Percentiles rank a stretch among this genome's conserved stretches.
Evolutionary conservation across 1,140 invertebrate species (phyloP).

Genomic region (Drosophila neocordata): DNA sequence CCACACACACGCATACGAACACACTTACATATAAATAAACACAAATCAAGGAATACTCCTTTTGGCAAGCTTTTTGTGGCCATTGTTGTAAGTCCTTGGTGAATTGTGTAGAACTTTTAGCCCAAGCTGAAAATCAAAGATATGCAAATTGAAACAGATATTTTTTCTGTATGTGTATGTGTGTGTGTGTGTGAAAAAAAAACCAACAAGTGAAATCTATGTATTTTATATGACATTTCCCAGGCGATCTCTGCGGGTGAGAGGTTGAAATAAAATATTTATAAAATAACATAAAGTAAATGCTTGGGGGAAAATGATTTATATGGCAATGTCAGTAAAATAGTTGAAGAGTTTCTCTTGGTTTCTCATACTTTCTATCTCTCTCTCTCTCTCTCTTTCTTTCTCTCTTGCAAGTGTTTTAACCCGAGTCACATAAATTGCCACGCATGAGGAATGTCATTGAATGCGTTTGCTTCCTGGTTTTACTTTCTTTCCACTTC

Average conservation of each 20-base stretch:
- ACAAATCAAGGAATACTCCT: slow-evolving; percentile 36
- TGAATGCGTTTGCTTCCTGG: slow-evolving; percentile 49
- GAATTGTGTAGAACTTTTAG: slow-evolving; percentile 51
- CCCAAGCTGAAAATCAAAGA: slow-evolving; percentile 71
- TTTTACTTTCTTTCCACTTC: neutral
- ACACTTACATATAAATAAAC: slow-evolving; percentile 10
- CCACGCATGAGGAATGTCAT: slow-evolving; percentile 75
- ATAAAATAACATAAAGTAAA: slow-evolving; percentile 70
- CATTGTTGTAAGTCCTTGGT: slow-evolving; percentile 72
- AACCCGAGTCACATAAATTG: slow-evolving; percentile 62
- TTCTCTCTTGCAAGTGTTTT: slow-evolving; percentile 39
- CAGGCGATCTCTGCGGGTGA: slow-evolving; percentile 40
- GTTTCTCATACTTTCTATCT: slow-evolving; percentile 32
- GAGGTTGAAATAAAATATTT: slow-evolving; percentile 54
- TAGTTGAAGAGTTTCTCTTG: slow-evolving; percentile 60
- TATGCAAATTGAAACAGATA: slow-evolving; percentile 82
- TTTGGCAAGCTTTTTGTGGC: slow-evolving; percentile 56
- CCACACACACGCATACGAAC: slow-evolving; percentile 38
- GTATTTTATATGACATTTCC: slow-evolving; percentile 73
- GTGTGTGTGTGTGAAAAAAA: neutral
- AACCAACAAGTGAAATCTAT: slow-evolving; percentile 36
- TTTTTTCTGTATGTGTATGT: slow-evolving; percentile 17
- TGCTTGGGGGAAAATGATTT: slow-evolving; percentile 74
- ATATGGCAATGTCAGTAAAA: slow-evolving; percentile 54
- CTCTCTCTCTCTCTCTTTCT: slow-evolving; percentile 17